phyloP scores from a whole-genome alignment of 2,113 vertebrate genomes.

The Lagopus leucura region DNA sequence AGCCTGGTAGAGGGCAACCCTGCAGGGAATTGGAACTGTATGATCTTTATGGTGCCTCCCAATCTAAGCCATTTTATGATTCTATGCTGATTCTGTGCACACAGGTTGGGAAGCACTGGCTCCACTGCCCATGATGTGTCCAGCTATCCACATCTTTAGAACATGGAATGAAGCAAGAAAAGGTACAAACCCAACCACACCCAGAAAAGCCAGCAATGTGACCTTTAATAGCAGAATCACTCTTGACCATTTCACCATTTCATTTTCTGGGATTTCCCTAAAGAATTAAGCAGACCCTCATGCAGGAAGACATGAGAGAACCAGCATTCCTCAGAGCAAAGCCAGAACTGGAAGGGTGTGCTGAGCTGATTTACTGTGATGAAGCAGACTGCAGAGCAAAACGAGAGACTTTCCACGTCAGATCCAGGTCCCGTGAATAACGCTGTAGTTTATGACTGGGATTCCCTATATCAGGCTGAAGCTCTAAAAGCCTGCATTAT shows the following conservation, averaged over 20 bases:
- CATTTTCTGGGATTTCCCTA: not conserved
- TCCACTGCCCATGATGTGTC: not conserved
- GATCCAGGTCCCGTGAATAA: fast-evolving
- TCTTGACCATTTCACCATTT: not conserved
- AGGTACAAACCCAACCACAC: not conserved
- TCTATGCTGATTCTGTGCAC: fast-evolving
- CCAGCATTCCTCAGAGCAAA: not conserved
- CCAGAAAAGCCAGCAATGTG: not conserved
- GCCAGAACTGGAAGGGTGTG: not conserved
- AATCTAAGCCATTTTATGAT: no score
- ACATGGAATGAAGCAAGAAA: not conserved
- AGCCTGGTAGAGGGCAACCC: no score
- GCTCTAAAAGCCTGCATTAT: not conserved
- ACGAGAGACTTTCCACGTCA: not conserved
- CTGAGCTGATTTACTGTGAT: not conserved
- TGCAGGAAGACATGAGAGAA: not conserved
- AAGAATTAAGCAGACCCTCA: not conserved
- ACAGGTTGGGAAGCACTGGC: not conserved
- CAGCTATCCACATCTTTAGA: fast-evolving
- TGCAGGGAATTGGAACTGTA: no score
- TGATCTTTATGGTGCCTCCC: no score
- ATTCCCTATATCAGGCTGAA: not conserved
- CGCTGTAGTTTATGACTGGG: not conserved
- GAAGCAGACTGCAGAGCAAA: not conserved
- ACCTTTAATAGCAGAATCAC: not conserved